phyloP scores from a whole-genome alignment of 2,888 invertebrate species.

The Nemurella pictetii region DNA sequence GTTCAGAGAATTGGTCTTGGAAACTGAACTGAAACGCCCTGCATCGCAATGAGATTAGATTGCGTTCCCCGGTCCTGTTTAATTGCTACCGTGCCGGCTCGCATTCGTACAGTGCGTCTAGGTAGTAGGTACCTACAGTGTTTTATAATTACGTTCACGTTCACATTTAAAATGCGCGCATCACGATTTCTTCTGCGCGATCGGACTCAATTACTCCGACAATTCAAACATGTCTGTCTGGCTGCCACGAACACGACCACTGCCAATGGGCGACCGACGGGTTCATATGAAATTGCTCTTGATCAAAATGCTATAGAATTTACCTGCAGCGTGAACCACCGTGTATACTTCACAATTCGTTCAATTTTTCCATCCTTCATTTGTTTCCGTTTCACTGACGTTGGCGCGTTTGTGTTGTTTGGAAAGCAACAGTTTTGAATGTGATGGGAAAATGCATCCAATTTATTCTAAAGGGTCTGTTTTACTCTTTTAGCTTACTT shows the following conservation, averaged over 20 bases:
- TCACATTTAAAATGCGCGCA: neutral
- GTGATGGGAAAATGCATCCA: neutral
- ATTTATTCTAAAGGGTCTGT: neutral
- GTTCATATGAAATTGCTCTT: neutral
- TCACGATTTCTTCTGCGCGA: neutral
- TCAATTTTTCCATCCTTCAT: neutral
- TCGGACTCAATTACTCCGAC: neutral
- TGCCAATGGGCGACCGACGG: neutral
- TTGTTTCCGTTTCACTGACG: neutral
- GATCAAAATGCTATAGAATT: neutral
- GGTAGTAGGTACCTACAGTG: no score
- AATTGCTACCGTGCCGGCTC: neutral
- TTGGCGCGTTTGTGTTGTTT: neutral
- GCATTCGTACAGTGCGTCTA: no score
- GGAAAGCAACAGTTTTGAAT: neutral
- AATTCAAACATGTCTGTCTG: neutral
- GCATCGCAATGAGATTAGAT: no score
- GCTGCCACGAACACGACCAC: neutral
- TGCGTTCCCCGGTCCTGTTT: neutral
- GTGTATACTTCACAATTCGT: no score
- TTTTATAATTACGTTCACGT: neutral
- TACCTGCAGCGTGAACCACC: neutral
- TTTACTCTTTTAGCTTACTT: neutral
- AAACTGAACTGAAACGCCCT: no score
- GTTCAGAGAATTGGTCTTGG: no score